Evolutionary conservation across 1,140 invertebrate species (phyloP).

Genomic region (Drosophila baimaii): DNA sequence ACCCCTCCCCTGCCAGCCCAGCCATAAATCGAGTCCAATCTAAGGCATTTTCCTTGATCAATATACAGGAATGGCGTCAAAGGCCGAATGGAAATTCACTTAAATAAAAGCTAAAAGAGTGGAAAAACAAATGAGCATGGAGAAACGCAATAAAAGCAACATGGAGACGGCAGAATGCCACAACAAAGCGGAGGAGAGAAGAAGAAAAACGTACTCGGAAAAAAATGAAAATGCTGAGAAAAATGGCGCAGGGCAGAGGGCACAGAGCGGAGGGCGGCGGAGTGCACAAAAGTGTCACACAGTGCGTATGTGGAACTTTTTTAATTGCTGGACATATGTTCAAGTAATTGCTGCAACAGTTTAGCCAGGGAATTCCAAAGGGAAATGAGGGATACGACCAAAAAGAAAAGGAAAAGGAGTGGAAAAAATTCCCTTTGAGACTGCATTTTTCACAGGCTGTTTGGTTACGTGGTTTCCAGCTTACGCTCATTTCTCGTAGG

Average conservation of each 20-base stretch:
- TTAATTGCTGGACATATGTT: constrained; percentile 75
- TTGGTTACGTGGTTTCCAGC: neutral
- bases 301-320: constrained; percentile 75
- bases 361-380: constrained; percentile 40
- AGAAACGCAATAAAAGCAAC: constrained; percentile 50
- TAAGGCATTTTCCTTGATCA: constrained; percentile 6
- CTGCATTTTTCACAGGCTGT: neutral
- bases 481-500: constrained; percentile 2
- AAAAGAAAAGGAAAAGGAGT: neutral
- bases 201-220: constrained; percentile 31
- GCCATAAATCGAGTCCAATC: constrained; percentile 13
- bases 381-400: constrained; percentile 9
- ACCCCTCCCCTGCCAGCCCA: neutral
- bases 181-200: constrained; percentile 18
- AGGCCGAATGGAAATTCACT: constrained; percentile 18
- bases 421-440: neutral
- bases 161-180: constrained; percentile 21
- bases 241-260: constrained; percentile 20
- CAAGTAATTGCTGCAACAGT: constrained; percentile 66
- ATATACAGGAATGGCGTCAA: neutral
- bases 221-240: constrained; percentile 32
- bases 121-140: constrained; percentile 57
- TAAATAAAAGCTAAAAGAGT: constrained; percentile 42
- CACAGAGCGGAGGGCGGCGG: too few species aligned
- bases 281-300: constrained; percentile 38